These are phyloP conservation scores for Pararge aegeria DNA, from an alignment of 1,140 invertebrate genomes.

Conservation along the genomic window DNA sequence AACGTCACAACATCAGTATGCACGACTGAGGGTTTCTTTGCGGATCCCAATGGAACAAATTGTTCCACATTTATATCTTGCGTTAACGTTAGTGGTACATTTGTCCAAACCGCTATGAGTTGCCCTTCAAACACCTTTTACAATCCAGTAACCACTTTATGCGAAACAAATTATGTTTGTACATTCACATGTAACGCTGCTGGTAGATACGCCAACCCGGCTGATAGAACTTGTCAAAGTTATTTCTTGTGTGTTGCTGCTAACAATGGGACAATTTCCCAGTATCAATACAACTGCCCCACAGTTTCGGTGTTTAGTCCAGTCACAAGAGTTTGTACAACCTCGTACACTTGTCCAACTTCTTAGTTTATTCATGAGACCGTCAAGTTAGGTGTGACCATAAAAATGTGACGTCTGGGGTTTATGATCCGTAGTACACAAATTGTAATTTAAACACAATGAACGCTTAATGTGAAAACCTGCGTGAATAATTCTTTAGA, in stretches of 20 bases:
- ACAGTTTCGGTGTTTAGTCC: slow-evolving; percentile 46
- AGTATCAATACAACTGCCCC: slow-evolving; percentile 47
- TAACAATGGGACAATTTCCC: slow-evolving; percentile 35
- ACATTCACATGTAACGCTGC: slow-evolving; percentile 34
- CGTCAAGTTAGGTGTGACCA: too few relatives aligned
- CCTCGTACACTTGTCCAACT: slow-evolving; percentile 37
- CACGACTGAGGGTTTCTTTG: slow-evolving; percentile 44
- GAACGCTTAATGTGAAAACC: too few relatives aligned
- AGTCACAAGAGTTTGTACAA: slow-evolving; percentile 35
- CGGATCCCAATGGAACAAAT: slow-evolving; percentile 38
- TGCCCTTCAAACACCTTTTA: slow-evolving; percentile 41
- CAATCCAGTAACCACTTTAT: slow-evolving; percentile 49
- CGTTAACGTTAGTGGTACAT: slow-evolving; percentile 39
- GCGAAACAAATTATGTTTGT: slow-evolving; percentile 47
- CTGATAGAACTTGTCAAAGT: slow-evolving; percentile 43
- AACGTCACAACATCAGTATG: slow-evolving; percentile 35
- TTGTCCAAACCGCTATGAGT: slow-evolving; percentile 30
- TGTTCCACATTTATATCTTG: slow-evolving; percentile 51
- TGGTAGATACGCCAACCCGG: slow-evolving; percentile 42
- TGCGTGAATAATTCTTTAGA: too few relatives aligned
- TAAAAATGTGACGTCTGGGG: too few relatives aligned
- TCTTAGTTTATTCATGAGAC: not conserved
- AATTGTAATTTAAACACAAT: too few relatives aligned
- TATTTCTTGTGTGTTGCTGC: slow-evolving; percentile 47
- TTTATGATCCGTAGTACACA: too few relatives aligned